Conservation (phyloP, 2,797 vertebrate genomes). For the Nyctibius grandis region DNA sequence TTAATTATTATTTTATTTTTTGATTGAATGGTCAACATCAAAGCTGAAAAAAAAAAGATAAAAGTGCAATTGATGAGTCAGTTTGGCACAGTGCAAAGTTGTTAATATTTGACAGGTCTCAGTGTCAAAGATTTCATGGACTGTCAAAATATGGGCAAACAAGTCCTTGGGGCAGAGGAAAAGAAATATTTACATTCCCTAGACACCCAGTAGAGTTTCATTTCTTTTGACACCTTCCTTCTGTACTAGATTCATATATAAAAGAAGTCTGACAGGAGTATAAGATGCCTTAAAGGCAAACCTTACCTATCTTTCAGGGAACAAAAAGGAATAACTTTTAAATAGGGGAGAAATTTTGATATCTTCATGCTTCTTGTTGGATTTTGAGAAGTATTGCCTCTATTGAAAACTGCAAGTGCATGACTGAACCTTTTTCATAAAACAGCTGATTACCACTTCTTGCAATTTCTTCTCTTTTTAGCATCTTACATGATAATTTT, state of each 20-base stretch:
- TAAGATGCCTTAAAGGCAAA: slow-evolving; percentile 80
- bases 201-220: slow-evolving; percentile 77
- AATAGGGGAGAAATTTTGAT: neutral
- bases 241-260: slow-evolving; percentile 79
- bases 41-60: slow-evolving; percentile 47
- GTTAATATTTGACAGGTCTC: slow-evolving; percentile 87
- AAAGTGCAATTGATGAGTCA: slow-evolving; percentile 71
- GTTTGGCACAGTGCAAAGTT: slow-evolving; percentile 73
- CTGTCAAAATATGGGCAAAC: slow-evolving; percentile 87
- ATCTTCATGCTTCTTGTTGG: neutral
- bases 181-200: slow-evolving; percentile 89
- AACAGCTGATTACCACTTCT: neutral
- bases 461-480: neutral
- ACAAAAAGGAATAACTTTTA: slow-evolving; percentile 37
- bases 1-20: slow-evolving; percentile 44
- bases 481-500: neutral
- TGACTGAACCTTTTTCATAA: neutral
- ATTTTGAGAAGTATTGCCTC: slow-evolving; percentile 12
- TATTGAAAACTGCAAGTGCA: neutral
- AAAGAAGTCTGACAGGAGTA: slow-evolving; percentile 83
- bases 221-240: slow-evolving; percentile 89
- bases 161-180: slow-evolving; percentile 81
- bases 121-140: slow-evolving; percentile 85
- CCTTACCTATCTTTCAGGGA: slow-evolving; percentile 73
- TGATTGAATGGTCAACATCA: slow-evolving; percentile 69